Evolutionary conservation across 2,888 invertebrate genomes (phyloP).

Genomic region (Eupithecia inturbata): DNA sequence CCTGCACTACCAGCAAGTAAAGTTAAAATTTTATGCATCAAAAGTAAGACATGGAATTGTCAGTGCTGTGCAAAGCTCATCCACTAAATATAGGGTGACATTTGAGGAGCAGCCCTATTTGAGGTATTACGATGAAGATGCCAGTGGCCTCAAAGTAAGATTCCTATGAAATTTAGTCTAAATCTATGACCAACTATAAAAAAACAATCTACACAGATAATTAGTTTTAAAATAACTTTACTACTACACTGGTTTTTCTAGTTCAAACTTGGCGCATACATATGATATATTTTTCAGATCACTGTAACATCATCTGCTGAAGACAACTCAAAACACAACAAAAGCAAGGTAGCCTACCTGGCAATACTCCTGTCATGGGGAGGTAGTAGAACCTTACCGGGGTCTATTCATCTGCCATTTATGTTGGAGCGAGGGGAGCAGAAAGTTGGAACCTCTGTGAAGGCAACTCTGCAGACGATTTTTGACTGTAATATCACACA

Average conservation of each 20-base stretch:
- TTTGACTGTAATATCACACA: constrained; percentile 79
- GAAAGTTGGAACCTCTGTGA: constrained; percentile 65
- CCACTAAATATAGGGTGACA: constrained; percentile 64
- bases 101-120: constrained; percentile 65
- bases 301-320: constrained; percentile 63
- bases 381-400: constrained; percentile 50
- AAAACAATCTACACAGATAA: not conserved
- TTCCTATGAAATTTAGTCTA: not conserved
- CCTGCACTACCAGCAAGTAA: constrained; percentile 64
- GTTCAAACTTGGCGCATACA: not conserved
- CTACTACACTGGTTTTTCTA: not conserved
- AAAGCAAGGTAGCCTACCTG: constrained; percentile 63
- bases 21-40: constrained; percentile 73
- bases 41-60: constrained; percentile 72
- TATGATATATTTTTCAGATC: constrained; percentile 54
- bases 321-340: constrained; percentile 50
- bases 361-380: constrained; percentile 77
- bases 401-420: constrained; percentile 71
- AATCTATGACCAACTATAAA: not conserved
- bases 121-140: constrained; percentile 70
- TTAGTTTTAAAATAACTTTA: not conserved
- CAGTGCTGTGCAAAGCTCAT: constrained; percentile 56
- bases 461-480: constrained; percentile 63
- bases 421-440: constrained; percentile 76
- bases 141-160: constrained; percentile 69